These are phyloP conservation scores for Dinothrombium tinctorium DNA, from an alignment of 1,140 invertebrate species.

Conservation along the genomic window DNA sequence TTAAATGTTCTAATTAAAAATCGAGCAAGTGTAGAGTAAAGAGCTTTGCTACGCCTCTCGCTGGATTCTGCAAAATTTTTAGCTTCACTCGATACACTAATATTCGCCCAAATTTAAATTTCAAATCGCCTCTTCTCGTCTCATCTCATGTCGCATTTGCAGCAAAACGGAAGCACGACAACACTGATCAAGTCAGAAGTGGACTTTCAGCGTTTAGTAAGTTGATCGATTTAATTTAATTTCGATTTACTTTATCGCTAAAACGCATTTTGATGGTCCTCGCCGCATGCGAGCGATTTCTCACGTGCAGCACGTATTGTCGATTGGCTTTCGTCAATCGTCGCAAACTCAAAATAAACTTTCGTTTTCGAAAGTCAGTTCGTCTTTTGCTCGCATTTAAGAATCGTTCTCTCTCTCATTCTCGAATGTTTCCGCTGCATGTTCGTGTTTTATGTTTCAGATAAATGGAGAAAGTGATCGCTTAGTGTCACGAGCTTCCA, in stretches of 20 bases:
- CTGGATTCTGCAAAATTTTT: too few species aligned
- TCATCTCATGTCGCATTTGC: not conserved
- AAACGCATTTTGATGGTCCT: not conserved
- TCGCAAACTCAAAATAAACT: not conserved
- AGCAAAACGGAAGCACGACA: not conserved
- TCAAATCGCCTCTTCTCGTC: too few species aligned
- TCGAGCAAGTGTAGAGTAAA: too few species aligned
- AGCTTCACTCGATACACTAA: too few species aligned
- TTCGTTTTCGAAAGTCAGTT: not conserved
- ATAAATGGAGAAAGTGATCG: not conserved
- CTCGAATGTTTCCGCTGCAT: not conserved
- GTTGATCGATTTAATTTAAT: not conserved
- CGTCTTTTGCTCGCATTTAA: not conserved
- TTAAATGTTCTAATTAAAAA: too few species aligned
- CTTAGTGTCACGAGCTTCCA: constrained; percentile 2
- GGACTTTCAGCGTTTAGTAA: constrained; percentile 13
- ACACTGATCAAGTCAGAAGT: constrained; percentile 11
- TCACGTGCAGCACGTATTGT: not conserved
- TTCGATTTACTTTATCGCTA: not conserved
- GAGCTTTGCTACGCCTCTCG: too few species aligned
- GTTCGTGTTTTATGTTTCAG: not conserved
- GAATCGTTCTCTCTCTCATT: not conserved
- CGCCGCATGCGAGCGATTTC: not conserved
- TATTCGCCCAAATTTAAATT: too few species aligned
- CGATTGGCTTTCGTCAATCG: not conserved